phyloP scores from a whole-genome alignment of 2,888 invertebrate species.

The Drosophila putrida region DNA sequence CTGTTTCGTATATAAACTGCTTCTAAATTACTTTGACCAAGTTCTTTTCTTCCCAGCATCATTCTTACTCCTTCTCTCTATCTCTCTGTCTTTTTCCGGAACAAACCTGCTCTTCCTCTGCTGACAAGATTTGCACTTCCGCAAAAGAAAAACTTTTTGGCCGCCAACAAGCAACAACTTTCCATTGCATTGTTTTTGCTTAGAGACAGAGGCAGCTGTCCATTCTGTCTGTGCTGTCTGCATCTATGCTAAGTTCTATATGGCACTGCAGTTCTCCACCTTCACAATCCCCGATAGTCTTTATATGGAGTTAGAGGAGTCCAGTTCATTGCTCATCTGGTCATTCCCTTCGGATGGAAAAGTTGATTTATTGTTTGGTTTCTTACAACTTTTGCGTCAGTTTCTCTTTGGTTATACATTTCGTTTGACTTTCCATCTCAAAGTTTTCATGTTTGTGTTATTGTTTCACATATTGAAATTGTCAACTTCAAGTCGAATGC shows the following conservation, averaged over 20 bases:
- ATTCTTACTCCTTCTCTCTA: not conserved
- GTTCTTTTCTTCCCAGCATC: slow-evolving; percentile 19
- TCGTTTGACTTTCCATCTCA: slow-evolving; percentile 49
- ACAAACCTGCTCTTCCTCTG: slow-evolving; percentile 26
- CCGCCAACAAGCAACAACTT: slow-evolving; percentile 37
- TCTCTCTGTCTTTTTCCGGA: slow-evolving; percentile 10
- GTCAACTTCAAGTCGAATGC: slow-evolving; percentile 29
- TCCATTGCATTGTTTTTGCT: slow-evolving; percentile 53
- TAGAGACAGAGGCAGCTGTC: slow-evolving; percentile 20
- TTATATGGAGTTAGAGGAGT: slow-evolving; percentile 4
- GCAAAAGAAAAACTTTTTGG: slow-evolving; percentile 50
- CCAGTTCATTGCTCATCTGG: slow-evolving; percentile 44
- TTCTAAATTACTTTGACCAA: slow-evolving; percentile 74
- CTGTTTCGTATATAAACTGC: slow-evolving; percentile 65
- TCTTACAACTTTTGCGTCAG: slow-evolving; percentile 60
- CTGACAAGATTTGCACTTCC: slow-evolving; percentile 65
- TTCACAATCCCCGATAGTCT: not conserved
- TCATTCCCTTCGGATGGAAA: slow-evolving; percentile 26
- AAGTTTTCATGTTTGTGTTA: slow-evolving; percentile 33
- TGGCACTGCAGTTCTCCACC: not conserved
- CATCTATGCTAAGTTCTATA: slow-evolving; percentile 23
- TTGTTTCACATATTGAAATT: slow-evolving; percentile 47
- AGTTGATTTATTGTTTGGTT: slow-evolving; percentile 66
- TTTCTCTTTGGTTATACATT: slow-evolving; percentile 59
- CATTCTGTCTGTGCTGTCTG: slow-evolving; percentile 32